A percentile compares a stretch with the other conserved stretches of the same genome.
phyloP scores from a whole-genome alignment of 2,797 vertebrate genomes.

The Echiichthys vipera region DNA sequence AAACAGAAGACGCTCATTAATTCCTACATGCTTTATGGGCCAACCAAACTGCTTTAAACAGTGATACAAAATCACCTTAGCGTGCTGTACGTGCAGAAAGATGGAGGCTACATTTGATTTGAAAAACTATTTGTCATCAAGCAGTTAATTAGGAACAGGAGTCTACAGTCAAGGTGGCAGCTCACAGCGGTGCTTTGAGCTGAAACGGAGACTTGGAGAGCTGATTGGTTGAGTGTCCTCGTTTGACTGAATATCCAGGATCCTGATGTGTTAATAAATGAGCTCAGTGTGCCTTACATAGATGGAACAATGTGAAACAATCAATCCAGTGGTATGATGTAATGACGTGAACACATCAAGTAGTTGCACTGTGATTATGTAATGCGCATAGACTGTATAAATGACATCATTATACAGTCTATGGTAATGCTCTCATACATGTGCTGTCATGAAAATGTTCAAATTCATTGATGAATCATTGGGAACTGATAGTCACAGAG shows the following conservation, averaged over 20 bases:
- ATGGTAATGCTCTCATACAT: neutral
- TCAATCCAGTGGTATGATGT: neutral
- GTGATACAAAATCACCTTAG: neutral
- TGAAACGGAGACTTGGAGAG: neutral
- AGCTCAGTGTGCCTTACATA: neutral
- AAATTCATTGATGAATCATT: constrained; percentile 1
- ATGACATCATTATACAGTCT: too few relatives aligned
- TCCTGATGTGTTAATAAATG: neutral
- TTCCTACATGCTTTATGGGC: neutral
- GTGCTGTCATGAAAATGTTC: neutral
- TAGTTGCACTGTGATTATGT: constrained; percentile 3
- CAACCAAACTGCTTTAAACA: neutral
- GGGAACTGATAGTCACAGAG: neutral
- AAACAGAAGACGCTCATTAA: neutral
- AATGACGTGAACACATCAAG: neutral
- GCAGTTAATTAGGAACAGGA: neutral
- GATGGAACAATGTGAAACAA: neutral
- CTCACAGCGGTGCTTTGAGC: neutral
- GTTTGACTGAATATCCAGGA: neutral
- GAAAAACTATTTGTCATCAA: neutral
- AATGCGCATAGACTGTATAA: too few relatives aligned
- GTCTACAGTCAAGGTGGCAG: neutral
- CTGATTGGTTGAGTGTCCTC: neutral
- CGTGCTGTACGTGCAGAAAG: neutral
- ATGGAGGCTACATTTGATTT: neutral